Base-by-base conservation (phyloP, 1,140 invertebrate species). In the Drusus annulatus region DNA sequence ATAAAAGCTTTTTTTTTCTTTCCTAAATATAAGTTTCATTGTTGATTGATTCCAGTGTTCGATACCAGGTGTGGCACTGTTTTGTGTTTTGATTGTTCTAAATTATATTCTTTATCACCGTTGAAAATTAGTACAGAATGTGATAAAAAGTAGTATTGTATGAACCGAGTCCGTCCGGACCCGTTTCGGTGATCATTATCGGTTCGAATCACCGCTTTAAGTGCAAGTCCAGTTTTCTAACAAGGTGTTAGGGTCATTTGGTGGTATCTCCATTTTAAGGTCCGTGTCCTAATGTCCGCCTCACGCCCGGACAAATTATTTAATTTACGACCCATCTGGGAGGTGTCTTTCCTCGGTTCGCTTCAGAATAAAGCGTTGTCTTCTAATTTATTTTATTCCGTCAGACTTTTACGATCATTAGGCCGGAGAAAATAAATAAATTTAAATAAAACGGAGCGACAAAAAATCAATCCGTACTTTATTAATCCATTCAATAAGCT, bases 271-370 rank as follows among this genome's bases (percentile, higher is more conserved):
- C 21, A 16, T 74, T 74, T 74, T 74, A 74, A 74, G 17, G 51
- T 56, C 51, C 51, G 19, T 74, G 69, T 74, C 54, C 56, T 74
- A 74, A 74, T 74, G 69, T 54, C 52, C 52, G 23, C 69, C 52
- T 74, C 69, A 74, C 69, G 69, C 69, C 17, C 50, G 51, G 69
- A 74, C 69, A 74, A 74, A 74, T 74, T 74, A 74, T 74, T 74
- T 74, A 54, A 74, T 74, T 74, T 74, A 74, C 23, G 19, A 28
- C 50, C 69, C 50, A 54, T 17, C 17, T 36, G 17, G 6, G 16
- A 69, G 31, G 65, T 50, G 65, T 69, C 21, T 17, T 45, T 69
- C 17, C 65, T 69, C 65, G n/a, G 36, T 69, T 50, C 16, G 15
- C 21, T 69, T 50, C 65, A 69, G 31, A 69, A 69, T 69, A 69